phyloP scores from a whole-genome alignment of 2,888 invertebrate species.

The Leptinotarsa haldemani region DNA sequence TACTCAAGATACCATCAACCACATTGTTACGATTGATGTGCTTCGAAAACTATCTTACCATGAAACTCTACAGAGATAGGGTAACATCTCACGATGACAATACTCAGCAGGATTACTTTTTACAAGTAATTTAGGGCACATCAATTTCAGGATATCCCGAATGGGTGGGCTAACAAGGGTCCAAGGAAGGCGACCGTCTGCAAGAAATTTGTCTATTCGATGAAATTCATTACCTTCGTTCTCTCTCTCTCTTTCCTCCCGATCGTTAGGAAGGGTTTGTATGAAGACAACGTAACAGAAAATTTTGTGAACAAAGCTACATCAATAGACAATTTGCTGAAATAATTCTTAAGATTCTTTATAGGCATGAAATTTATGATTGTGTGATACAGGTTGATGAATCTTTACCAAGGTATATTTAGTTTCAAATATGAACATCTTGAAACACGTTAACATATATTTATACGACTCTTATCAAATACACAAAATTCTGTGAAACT shows the following conservation, averaged over 20 bases:
- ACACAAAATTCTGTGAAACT: no score
- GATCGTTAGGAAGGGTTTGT: neutral
- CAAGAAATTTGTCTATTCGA: conserved; percentile 15
- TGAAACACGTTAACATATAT: no score
- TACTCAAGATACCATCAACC: neutral
- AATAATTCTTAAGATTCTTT: no score
- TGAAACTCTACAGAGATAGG: neutral
- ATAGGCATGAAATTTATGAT: no score
- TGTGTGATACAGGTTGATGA: no score
- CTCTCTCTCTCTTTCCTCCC: neutral
- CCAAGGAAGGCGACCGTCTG: conserved; percentile 8
- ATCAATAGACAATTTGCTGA: no score
- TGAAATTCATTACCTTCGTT: conserved; percentile 1
- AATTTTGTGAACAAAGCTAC: no score
- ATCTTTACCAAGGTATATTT: no score
- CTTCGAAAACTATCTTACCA: neutral
- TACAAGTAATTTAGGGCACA: conserved; percentile 2
- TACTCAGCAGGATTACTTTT: conserved; percentile 7
- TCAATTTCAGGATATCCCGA: conserved; percentile 12
- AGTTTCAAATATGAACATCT: no score
- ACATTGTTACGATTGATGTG: neutral
- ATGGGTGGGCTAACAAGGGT: conserved; percentile 12
- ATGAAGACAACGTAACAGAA: neutral
- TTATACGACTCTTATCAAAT: no score
- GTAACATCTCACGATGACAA: conserved; percentile 2